Evolutionary conservation across 2,797 vertebrate species (phyloP), one percentile per base, ranked within the genome.

Genomic region (Sebastolobus altivelis): DNA sequence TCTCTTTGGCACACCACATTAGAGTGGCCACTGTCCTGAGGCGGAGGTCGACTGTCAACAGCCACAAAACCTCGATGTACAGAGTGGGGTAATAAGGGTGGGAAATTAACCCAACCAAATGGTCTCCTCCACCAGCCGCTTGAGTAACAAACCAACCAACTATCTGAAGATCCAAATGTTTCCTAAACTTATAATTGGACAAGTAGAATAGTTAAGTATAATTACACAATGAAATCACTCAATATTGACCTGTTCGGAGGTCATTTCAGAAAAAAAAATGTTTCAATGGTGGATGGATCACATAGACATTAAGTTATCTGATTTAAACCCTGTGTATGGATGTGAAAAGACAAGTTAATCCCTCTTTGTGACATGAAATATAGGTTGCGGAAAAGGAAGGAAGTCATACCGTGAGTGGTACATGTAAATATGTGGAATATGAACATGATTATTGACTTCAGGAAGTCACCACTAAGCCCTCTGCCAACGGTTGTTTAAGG

Each of bases 1-100:
- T 90, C 86, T 25, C 83, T 82, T 77, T 49, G 72, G 82, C 74
- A 65, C 38, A 25, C 46, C 62, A 74, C 72, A 38, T 73, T 55
- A 72, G 52, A 63, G 63, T 67, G 4, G 55, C 65, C 33, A 31
- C 43, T 66, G 71, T 83, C 81, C 61, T 46, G 69, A 83, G 43
- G 46, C 13, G 61, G 12, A 79, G 71, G 73, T 46, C 11, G 5
- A 77, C 38, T 11, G 43, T 75, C 65, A 86, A 73, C 58, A 69
- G 40, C 38, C 62, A 62, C 71, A 77, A 71, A 76, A 66, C 61
- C 31, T 65, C 38, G 29, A 67, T 43, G 69, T 52, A 65, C 60
- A 80, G 9, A 49, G n/a, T 10, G 9, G 35, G 22, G 8, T 10
- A 69, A 65, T 0, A 29, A 29, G 46, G 62, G 8, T 29, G n/a